Evolutionary conservation across 2,113 vertebrate genomes (phyloP), one percentile per base, ranked within the genome.

Genomic region (Mohoua ochrocephala): DNA sequence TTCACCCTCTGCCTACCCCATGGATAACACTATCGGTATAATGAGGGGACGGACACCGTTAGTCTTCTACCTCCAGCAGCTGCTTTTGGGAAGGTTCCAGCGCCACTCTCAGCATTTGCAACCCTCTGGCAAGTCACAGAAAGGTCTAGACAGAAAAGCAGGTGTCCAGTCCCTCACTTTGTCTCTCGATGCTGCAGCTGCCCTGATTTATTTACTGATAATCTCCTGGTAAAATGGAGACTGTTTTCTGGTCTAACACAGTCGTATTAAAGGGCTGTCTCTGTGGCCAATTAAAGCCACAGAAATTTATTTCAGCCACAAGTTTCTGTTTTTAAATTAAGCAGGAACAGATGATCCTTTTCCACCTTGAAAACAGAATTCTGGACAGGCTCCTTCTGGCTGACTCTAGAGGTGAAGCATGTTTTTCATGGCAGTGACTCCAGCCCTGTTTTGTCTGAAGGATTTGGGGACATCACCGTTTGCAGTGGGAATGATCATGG

Each of bases 11-110:
- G 23, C 3, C 0, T 71, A 28, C 39, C 15, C n/a, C 4, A 2
- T 15, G 7, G 57, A 7, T 39, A 50, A 79, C 41, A 35, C 35
- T n/a, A 18, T 9, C 42, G 45, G 13, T n/a, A 33, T 24, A 57
- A 82, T 15, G 33, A 19, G 41, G 68, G 53, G 37, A 39, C 0
- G 0, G 24, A 56, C 49, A 27, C 11, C 4, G 1, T 77, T 64
- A 76, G 30, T 19, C 42, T n/a, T 27, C 52, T 76, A 22, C 37
- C 24, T 91, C 47, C 50, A 64, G 76, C 57, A 71, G 63, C 81
- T 89, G 68, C 71, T 76, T 54, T 60, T 69, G 81, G 39, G 71
- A 63, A 27, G 35, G 47, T 71, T 85, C 71, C 71, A 70, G 0
- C 0, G 2, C 64, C 12, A 23, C 24, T 61, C 6, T 18, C 23